Evolutionary conservation across 2,113 vertebrate species (phyloP).

Genomic region (Cercocebus atys): DNA sequence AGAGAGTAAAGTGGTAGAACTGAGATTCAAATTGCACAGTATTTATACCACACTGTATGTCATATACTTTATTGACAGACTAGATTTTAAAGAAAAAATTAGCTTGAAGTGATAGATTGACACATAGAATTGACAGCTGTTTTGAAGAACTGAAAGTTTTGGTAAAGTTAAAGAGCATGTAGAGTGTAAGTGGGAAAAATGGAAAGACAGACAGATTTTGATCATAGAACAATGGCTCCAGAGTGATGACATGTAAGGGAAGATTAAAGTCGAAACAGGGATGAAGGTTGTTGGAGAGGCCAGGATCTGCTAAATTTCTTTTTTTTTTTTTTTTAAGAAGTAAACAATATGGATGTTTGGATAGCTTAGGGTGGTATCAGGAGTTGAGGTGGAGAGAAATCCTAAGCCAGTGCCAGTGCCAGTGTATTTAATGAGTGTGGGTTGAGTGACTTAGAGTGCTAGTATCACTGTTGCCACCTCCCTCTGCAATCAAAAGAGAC

Average conservation of each 20-base stretch:
- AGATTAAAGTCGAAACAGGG: constrained; percentile 21
- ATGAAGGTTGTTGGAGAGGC: not conserved
- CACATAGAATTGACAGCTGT: not conserved
- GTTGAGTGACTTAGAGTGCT: not conserved
- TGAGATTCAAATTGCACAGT: not conserved
- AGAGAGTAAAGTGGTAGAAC: not conserved
- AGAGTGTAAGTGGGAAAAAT: constrained; percentile 6
- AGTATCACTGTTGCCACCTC: not conserved
- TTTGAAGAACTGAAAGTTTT: not conserved
- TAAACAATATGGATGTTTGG: not conserved
- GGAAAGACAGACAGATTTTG: not conserved
- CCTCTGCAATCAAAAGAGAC: constrained; percentile 16
- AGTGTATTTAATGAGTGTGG: not conserved
- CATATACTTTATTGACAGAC: not conserved
- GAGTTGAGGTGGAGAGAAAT: not conserved
- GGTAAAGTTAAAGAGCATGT: not conserved
- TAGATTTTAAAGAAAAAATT: not conserved
- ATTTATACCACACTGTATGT: not conserved
- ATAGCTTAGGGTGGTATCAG: not conserved
- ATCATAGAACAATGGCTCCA: not conserved
- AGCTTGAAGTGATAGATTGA: not conserved
- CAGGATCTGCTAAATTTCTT: not conserved
- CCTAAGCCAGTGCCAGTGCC: not conserved
- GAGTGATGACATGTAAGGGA: not conserved
- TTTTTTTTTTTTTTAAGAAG: too few relatives aligned